Evolutionary conservation across 2,797 vertebrate genomes (phyloP), one percentile per base, ranked within the genome.

Genomic region (Anniella stebbinsi): DNA sequence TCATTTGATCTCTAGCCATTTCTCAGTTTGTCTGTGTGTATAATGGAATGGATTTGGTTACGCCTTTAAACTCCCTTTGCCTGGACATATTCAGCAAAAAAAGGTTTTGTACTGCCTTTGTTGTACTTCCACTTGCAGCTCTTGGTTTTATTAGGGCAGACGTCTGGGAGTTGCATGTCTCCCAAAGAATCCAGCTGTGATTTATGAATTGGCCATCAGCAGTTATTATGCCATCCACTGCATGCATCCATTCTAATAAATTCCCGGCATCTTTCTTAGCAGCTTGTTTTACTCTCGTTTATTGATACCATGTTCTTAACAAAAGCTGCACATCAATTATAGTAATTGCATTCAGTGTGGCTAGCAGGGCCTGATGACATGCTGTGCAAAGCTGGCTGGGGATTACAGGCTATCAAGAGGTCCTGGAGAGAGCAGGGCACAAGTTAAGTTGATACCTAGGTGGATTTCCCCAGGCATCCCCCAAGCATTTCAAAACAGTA

Each of bases 171-270:
- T 93, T 92, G 83, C 45, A 94, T 91, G 91, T 95, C 73, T 95
- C 90, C 93, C 73, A 87, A 93, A 96, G 86, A 95, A 93, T 95
- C 92, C 92, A 91, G 51, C 90, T 93, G 92, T 95, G 94, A 95
- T 96, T 96, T 95, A 95, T 93, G 93, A 94, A 91, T 94, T 93
- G 93, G 92, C 88, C 88, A 88, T 96, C 91, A 93, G 88, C 95
- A 92, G 90, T 94, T 95, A 93, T 93, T 96, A 94, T 91, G 87
- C 93, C 86, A 91, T 91, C 77, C 89, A 80, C 90, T 93, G 88
- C 81, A 69, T 92, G 91, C 38, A 48, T 92, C 92, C 92, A 88
- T 94, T 93, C 92, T 94, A 91, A 93, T 93, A 93, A 94, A 94
- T 95, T 93, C 90, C 83, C 80, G 86, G 89, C 87, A 90, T 89